Base-by-base conservation (phyloP, 2,888 invertebrate species). In the Saturnia japonica region DNA sequence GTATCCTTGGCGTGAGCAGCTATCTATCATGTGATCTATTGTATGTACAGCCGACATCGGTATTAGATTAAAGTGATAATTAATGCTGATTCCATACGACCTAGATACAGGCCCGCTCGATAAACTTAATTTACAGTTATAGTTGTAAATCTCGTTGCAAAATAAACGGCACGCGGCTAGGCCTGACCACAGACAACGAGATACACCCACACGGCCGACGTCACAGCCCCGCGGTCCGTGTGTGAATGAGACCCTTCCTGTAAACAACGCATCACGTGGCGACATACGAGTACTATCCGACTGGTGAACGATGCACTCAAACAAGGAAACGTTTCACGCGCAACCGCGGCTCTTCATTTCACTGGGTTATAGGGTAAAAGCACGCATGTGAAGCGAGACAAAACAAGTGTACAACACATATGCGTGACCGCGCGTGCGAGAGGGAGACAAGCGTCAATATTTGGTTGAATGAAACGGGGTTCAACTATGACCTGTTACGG, bases 81-180 rank as follows among this genome's bases (percentile, higher is more conserved):
- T 93, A 93, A 93, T 93, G 93, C 91, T 93, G 93, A 94, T 93
- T 93, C 92, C 94, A 93, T 93, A 93, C 93, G 93, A 93, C 93
- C 93, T 91, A 93, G 89, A 89, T 93, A 90, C 88, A 87, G 89
- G 86, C 86, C 86, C 86, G 90, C 88, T 91, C 91, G 93, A 91
- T 91, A 91, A 91, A 93, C 88, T 91, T 92, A 93, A 93, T 93
- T 92, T 92, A 93, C 93, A 91, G 93, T 92, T 93, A 91, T 92
- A 91, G 91, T 91, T 91, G 90, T 92, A 93, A 92, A 91, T 93
- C 91, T 91, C 88, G 91, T 93, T 93, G 91, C 93, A 91, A 93
- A 91, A 92, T 93, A 89, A 90, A 88, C 88, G 88, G 88, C 89
- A 88, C 88, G 89, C 88, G 86, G 84, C 81, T 85, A 86, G 81